A percentile compares a stretch with the other conserved stretches of the same genome.
phyloP scores from a whole-genome alignment of 1,140 invertebrate genomes.

The Eumaeus atala region DNA sequence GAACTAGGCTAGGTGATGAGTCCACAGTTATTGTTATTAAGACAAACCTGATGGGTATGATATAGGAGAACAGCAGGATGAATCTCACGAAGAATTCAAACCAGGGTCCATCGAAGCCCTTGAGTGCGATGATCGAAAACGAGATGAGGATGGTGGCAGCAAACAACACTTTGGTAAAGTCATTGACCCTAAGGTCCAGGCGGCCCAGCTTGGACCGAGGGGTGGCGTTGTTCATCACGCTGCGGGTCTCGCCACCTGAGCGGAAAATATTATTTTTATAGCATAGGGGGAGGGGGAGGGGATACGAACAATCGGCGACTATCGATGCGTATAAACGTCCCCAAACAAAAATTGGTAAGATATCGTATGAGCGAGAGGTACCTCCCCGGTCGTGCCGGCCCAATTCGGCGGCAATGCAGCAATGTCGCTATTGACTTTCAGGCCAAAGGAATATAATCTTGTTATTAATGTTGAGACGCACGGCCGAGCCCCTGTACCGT shows the following conservation, averaged over 20 bases:
- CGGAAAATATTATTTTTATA: slow-evolving; percentile 10
- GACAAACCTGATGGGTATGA: slow-evolving; percentile 95
- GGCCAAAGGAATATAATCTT: no score
- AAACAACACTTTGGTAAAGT: slow-evolving; percentile 96
- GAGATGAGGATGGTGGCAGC: slow-evolving; percentile 92
- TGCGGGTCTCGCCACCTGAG: slow-evolving; percentile 91
- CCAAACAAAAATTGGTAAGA: no score
- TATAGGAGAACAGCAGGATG: slow-evolving; percentile 97
- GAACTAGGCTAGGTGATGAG: no score
- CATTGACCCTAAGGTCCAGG: slow-evolving; percentile 96
- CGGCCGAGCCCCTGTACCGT: slow-evolving; percentile 7
- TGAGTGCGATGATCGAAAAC: slow-evolving; percentile 95
- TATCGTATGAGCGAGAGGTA: no score
- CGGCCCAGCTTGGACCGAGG: slow-evolving; percentile 96
- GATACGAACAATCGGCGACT: no score
- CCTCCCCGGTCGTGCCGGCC: no score
- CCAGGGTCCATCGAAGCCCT: slow-evolving; percentile 97
- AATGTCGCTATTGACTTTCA: no score
- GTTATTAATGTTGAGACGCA: no score
- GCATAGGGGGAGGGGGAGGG: no score
- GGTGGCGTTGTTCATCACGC: slow-evolving; percentile 98
- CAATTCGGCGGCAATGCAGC: no score
- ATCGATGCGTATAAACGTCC: no score
- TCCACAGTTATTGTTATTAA: background rate
- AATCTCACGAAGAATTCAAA: slow-evolving; percentile 97